Conservation (phyloP, 1,140 invertebrate species). For the Lamellibrachia luymesi region DNA sequence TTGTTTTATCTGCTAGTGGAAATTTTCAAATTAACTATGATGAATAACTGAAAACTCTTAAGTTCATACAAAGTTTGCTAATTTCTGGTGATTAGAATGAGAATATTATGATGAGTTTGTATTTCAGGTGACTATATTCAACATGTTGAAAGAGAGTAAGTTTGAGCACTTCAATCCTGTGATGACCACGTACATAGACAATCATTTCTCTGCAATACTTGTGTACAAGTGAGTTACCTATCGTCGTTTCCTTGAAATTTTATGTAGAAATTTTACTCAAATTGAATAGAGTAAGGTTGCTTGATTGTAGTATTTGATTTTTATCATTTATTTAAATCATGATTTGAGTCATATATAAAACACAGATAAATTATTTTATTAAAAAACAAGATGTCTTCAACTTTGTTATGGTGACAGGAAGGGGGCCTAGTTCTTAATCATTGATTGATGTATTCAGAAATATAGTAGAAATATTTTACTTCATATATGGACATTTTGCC, state of each 20-base stretch:
- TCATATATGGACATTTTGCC: too few relatives aligned
- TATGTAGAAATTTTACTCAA: not conserved
- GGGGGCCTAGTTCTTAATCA: too few relatives aligned
- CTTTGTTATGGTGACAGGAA: too few relatives aligned
- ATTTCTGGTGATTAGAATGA: too few relatives aligned
- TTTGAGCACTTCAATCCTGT: conserved; percentile 49
- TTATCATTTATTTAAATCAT: too few relatives aligned
- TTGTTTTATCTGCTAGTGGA: not conserved
- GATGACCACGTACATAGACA: conserved; percentile 54
- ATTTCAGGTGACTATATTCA: conserved; percentile 67
- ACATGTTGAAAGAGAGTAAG: conserved; percentile 37
- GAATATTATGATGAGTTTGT: not conserved
- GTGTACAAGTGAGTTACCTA: conserved; percentile 42
- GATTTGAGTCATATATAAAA: too few relatives aligned
- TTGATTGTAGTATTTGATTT: not conserved
- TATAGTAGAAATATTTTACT: too few relatives aligned
- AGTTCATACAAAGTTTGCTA: too few relatives aligned
- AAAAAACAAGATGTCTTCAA: too few relatives aligned
- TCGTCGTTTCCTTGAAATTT: not conserved
- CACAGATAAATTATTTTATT: too few relatives aligned
- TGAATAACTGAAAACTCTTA: too few relatives aligned
- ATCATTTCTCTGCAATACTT: conserved; percentile 78
- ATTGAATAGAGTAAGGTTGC: not conserved
- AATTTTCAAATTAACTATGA: not conserved
- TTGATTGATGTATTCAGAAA: too few relatives aligned